A percentile compares a stretch with the other conserved stretches of the same genome.
Conservation (phyloP, 2,113 vertebrate genomes). For the Bujurquina vittata region DNA sequence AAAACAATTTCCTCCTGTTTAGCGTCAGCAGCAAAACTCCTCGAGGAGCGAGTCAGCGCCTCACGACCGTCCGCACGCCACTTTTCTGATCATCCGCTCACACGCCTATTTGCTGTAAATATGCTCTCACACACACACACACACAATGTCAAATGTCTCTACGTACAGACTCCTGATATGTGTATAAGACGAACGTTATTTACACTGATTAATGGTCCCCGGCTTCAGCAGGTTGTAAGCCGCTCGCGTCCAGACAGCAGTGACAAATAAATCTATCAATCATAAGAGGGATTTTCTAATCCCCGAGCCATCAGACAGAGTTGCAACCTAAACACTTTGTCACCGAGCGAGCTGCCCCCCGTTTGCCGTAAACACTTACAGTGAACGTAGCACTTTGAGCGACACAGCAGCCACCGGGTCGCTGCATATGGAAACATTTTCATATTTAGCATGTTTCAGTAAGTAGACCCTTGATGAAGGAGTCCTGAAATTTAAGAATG, state of each 20-base stretch:
- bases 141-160: constrained; percentile 70
- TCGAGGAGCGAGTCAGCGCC: constrained; percentile 27
- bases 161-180: constrained; percentile 65
- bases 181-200: constrained; percentile 75
- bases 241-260: constrained; percentile 65
- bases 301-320: constrained; percentile 73
- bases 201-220: constrained; percentile 81
- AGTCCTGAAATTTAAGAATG: background rate
- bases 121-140: background rate
- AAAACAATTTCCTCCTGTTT: constrained; percentile 67
- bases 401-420: background rate
- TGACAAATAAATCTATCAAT: constrained; percentile 85
- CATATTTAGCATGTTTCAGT: background rate
- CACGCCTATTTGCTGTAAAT: constrained; percentile 57
- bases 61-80: background rate
- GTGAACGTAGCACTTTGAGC: constrained; percentile 61
- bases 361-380: constrained; percentile 48
- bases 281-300: constrained; percentile 75
- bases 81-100: constrained; percentile 55
- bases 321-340: constrained; percentile 79
- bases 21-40: constrained; percentile 59
- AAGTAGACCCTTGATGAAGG: background rate
- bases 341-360: constrained; percentile 20
- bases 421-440: background rate
- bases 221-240: constrained; percentile 62